These are phyloP conservation scores for Eledona agricola DNA, from an alignment of 2,888 invertebrate species.

Conservation along the genomic window DNA sequence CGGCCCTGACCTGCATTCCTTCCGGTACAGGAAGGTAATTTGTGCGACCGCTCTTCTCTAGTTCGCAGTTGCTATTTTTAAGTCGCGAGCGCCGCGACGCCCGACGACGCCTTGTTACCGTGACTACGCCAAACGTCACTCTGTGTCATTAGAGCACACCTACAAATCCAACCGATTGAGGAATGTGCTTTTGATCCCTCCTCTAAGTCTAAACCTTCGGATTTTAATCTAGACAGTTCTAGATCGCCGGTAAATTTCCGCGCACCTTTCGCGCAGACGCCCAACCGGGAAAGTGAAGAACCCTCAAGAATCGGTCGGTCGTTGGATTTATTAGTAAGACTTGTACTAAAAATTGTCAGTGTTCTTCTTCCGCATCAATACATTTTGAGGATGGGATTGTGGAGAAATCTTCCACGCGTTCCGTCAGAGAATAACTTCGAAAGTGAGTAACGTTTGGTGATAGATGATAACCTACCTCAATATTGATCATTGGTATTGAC, in stretches of 20 bases:
- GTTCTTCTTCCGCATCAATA: not conserved
- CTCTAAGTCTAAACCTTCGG: too few species aligned
- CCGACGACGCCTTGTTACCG: too few species aligned
- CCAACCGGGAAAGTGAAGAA: slow-evolving; percentile 12
- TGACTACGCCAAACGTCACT: too few species aligned
- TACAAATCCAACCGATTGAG: too few species aligned
- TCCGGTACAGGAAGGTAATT: too few species aligned
- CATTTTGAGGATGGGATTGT: slow-evolving; percentile 37
- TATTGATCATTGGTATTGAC: slow-evolving; percentile 35
- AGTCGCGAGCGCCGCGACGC: too few species aligned
- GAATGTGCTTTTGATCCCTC: too few species aligned
- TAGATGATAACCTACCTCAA: slow-evolving; percentile 32
- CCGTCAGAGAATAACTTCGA: slow-evolving; percentile 31
- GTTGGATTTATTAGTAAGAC: slow-evolving; percentile 1
- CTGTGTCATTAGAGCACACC: too few species aligned
- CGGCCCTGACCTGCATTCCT: too few species aligned
- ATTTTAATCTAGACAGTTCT: too few species aligned
- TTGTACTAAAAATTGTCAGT: not conserved
- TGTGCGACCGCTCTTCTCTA: too few species aligned
- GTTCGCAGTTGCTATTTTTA: too few species aligned
- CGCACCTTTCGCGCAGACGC: slow-evolving; percentile 34
- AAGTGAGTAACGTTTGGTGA: slow-evolving; percentile 26
- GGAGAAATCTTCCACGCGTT: slow-evolving; percentile 28
- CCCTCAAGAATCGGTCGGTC: slow-evolving; percentile 6
- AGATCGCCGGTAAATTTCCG: slow-evolving; percentile 29